Evolutionary conservation across 2,113 vertebrate species (phyloP).

Genomic region (Sigmodon hispidus): DNA sequence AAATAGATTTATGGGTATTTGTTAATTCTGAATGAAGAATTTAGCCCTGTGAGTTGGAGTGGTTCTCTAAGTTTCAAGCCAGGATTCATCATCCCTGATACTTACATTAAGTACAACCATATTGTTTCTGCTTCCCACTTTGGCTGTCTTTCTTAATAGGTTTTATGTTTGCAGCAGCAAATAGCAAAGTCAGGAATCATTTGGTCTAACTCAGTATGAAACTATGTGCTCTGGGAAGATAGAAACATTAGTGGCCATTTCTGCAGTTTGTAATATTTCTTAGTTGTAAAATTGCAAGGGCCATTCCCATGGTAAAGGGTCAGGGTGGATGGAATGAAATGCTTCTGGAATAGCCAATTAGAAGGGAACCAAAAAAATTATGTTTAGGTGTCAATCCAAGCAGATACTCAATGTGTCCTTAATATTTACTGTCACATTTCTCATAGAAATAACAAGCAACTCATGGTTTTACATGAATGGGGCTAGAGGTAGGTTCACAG

Average conservation of each 20-base stretch:
- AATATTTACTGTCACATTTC: not conserved
- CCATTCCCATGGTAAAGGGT: not conserved
- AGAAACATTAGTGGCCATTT: conserved; percentile 50
- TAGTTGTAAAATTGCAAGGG: conserved; percentile 50
- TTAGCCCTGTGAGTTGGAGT: not conserved
- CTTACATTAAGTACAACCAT: not conserved
- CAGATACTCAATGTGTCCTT: not conserved
- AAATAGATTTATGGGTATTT: not conserved
- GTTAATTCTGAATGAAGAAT: not conserved
- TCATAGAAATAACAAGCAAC: not conserved
- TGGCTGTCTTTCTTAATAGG: conserved; percentile 19
- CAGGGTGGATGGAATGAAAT: not conserved
- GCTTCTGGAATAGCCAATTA: conserved; percentile 33
- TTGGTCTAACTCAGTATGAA: conserved; percentile 59
- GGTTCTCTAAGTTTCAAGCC: not conserved
- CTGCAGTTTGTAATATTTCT: conserved; percentile 56
- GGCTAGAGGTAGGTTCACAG: not conserved
- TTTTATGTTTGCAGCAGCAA: conserved; percentile 59
- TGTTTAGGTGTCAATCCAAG: not conserved
- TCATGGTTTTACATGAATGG: not conserved
- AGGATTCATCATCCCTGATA: not conserved
- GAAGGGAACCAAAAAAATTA: not conserved
- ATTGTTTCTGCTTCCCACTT: not conserved
- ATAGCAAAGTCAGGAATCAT: conserved; percentile 56
- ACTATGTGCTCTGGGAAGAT: conserved; percentile 64